A percentile compares a stretch with the other conserved stretches of the same genome.
Evolutionary conservation across 2,797 vertebrate species (phyloP).

Genomic region (Acrocephalus scirpaceus): DNA sequence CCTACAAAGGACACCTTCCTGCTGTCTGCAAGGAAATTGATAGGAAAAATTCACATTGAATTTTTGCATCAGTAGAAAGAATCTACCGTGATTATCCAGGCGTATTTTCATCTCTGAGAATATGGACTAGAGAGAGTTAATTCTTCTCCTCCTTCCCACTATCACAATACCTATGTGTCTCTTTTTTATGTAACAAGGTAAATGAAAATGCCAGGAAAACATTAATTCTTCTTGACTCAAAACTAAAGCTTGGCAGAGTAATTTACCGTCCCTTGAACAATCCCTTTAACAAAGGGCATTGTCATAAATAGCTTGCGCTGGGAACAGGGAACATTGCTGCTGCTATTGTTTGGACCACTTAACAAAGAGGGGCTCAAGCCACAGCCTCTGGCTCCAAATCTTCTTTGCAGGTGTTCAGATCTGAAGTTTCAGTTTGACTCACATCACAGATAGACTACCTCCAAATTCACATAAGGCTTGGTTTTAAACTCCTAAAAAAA

Average conservation of each 20-base stretch:
- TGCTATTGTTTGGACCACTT: slow-evolving; percentile 53
- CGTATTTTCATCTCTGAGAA: not conserved
- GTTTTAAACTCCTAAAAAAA: not conserved
- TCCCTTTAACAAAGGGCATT: slow-evolving; percentile 63
- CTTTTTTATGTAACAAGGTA: slow-evolving; percentile 67
- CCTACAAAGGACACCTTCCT: not conserved
- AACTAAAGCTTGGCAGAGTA: slow-evolving; percentile 67
- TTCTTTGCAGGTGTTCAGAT: slow-evolving; percentile 60
- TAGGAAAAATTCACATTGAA: not conserved
- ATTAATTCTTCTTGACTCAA: slow-evolving; percentile 59
- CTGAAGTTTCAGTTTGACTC: not conserved
- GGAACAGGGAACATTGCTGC: slow-evolving; percentile 57
- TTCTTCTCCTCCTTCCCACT: slow-evolving; percentile 48
- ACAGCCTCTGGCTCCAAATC: slow-evolving; percentile 42
- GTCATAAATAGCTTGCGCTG: slow-evolving; percentile 62
- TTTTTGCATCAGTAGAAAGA: not conserved
- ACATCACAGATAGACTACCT: not conserved
- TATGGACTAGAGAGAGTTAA: slow-evolving; percentile 1
- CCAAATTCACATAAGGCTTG: slow-evolving; percentile 1
- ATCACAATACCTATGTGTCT: slow-evolving; percentile 42
- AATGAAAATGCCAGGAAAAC: slow-evolving; percentile 74
- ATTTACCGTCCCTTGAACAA: slow-evolving; percentile 61
- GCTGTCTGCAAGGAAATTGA: not conserved
- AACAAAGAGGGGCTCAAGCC: slow-evolving; percentile 53
- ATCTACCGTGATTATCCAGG: not conserved